Conservation (phyloP, 2,888 invertebrate species). For the Ormia ochracea region DNA sequence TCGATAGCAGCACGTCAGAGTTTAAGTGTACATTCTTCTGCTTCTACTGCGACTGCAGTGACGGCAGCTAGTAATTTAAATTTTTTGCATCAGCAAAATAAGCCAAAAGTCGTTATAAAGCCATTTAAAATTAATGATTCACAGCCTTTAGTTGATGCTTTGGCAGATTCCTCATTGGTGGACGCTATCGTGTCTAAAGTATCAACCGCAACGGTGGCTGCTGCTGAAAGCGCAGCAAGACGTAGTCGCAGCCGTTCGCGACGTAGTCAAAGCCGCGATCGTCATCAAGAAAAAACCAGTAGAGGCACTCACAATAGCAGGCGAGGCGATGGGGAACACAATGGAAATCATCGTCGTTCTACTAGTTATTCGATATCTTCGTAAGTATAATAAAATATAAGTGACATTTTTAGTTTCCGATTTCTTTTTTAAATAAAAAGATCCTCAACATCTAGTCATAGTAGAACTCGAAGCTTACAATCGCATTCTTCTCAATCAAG, state of each 20-base stretch:
- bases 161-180: constrained; percentile 74
- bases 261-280: constrained; percentile 65
- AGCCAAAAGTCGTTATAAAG: constrained; percentile 77
- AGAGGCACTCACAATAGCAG: constrained; percentile 38
- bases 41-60: constrained; percentile 63
- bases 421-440: constrained; percentile 15
- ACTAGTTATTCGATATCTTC: constrained; percentile 77
- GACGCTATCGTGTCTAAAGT: constrained; percentile 76
- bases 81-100: constrained; percentile 71
- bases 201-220: constrained; percentile 75
- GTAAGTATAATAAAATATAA: constrained; percentile 65
- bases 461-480: constrained; percentile 73
- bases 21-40: constrained; percentile 63
- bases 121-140: constrained; percentile 77
- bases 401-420: background rate
- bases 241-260: constrained; percentile 75
- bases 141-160: constrained; percentile 75
- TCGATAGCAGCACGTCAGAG: constrained; percentile 65
- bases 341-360: constrained; percentile 64
- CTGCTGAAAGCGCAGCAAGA: constrained; percentile 73
- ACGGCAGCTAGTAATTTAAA: constrained; percentile 71
- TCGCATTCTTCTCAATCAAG: constrained; percentile 75
- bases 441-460: constrained; percentile 73
- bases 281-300: constrained; percentile 36
- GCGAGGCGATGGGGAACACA: constrained; percentile 31